Conservation (phyloP, 2,113 vertebrate genomes). For the Tyrannus savana region DNA sequence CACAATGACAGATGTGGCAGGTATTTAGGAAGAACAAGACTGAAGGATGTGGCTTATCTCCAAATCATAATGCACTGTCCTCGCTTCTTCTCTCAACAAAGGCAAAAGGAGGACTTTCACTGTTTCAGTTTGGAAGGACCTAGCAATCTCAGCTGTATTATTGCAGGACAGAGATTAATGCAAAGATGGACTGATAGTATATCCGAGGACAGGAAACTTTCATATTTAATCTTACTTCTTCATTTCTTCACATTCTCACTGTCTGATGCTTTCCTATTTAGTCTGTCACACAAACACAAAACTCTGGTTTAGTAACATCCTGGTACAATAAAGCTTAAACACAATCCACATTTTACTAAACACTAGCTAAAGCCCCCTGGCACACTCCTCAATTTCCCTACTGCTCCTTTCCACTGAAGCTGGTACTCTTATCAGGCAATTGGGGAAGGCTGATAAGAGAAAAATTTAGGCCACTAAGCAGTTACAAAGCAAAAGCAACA, state of each 20-base stretch:
- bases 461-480: neutral
- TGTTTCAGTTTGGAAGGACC: neutral
- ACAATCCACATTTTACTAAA: neutral
- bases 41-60: neutral
- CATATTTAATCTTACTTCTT: neutral
- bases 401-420: neutral
- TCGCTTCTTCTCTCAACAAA: neutral
- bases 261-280: neutral
- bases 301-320: neutral
- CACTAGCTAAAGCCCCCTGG: neutral
- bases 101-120: neutral
- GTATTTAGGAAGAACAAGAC: neutral
- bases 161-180: neutral
- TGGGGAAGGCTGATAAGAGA: neutral
- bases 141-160: neutral
- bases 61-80: neutral
- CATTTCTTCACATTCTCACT: neutral
- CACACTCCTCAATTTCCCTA: neutral
- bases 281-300: neutral
- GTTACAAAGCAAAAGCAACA: neutral
- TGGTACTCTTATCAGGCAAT: accelerated
- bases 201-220: neutral
- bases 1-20: neutral
- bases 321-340: neutral
- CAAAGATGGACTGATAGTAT: neutral